Percentiles rank a stretch among this genome's conserved stretches.
Evolutionary conservation across 2,113 vertebrate genomes (phyloP).

Genomic region (Axis porcinus): DNA sequence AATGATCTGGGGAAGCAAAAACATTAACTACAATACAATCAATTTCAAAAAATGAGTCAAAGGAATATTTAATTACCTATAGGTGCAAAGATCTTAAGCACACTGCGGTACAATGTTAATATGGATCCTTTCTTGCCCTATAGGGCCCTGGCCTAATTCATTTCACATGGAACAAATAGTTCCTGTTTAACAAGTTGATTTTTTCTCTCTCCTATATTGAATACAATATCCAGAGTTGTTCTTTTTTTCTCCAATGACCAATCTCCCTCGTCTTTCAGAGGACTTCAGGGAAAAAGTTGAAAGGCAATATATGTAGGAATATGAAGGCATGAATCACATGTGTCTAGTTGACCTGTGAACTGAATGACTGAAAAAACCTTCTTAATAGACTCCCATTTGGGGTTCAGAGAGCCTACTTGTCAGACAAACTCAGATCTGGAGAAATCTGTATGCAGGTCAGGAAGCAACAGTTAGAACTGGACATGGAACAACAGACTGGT

Average conservation of each 20-base stretch:
- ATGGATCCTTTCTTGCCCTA: neutral
- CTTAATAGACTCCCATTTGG: slow-evolving; percentile 52
- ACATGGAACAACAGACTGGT: neutral
- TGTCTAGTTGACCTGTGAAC: slow-evolving; percentile 60
- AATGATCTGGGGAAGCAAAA: neutral
- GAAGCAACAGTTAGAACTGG: neutral
- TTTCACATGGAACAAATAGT: neutral
- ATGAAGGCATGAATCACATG: slow-evolving; percentile 30
- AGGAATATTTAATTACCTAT: neutral
- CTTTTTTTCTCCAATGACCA: slow-evolving; percentile 49
- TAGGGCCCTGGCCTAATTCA: neutral
- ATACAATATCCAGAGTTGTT: slow-evolving; percentile 23
- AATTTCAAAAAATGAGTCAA: neutral
- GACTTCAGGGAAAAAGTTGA: slow-evolving; percentile 58
- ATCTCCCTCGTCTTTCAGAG: neutral
- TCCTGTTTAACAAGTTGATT: neutral
- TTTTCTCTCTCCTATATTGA: slow-evolving; percentile 59
- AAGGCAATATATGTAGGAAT: slow-evolving; percentile 39
- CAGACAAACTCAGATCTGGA: neutral
- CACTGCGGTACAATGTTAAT: neutral
- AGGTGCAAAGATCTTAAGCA: neutral
- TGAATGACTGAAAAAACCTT: slow-evolving; percentile 59
- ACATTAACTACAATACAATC: neutral
- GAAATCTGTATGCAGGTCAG: neutral
- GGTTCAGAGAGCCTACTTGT: slow-evolving; percentile 65